Conservation (phyloP, 2,888 invertebrate species). For the Rhimphoctona megacephalus region DNA sequence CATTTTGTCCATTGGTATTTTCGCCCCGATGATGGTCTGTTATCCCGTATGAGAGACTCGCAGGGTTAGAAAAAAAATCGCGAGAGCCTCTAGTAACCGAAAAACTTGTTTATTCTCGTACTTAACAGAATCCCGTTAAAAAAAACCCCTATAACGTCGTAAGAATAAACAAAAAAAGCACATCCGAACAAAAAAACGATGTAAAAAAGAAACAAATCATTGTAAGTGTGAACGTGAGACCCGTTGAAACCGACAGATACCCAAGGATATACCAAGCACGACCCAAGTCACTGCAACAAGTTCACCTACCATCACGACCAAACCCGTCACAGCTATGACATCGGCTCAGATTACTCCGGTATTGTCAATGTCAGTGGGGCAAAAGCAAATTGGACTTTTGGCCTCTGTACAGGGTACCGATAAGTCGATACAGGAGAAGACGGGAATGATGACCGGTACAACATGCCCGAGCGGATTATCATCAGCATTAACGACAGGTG, state of each 20-base stretch:
- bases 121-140: slow-evolving; percentile 19
- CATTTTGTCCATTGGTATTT: slow-evolving; percentile 8
- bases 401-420: slow-evolving; percentile 77
- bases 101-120: slow-evolving; percentile 30
- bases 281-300: slow-evolving; percentile 84
- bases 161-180: slow-evolving; percentile 48
- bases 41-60: slow-evolving; percentile 17
- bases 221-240: slow-evolving; percentile 82
- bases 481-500: slow-evolving; percentile 71
- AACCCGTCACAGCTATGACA: slow-evolving; percentile 80
- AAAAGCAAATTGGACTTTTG: slow-evolving; percentile 81
- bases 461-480: slow-evolving; percentile 71
- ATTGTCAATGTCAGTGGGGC: slow-evolving; percentile 80
- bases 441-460: slow-evolving; percentile 73
- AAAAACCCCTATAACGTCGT: slow-evolving; percentile 34
- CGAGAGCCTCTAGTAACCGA: slow-evolving; percentile 9
- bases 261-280: slow-evolving; percentile 86
- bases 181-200: slow-evolving; percentile 51
- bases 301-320: slow-evolving; percentile 84
- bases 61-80: background rate
- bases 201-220: slow-evolving; percentile 61
- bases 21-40: slow-evolving; percentile 44
- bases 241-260: slow-evolving; percentile 86
- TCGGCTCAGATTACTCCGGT: slow-evolving; percentile 80
- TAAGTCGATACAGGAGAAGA: slow-evolving; percentile 80